phyloP scores from a whole-genome alignment of 2,888 invertebrate genomes.

The Macaria notata region DNA sequence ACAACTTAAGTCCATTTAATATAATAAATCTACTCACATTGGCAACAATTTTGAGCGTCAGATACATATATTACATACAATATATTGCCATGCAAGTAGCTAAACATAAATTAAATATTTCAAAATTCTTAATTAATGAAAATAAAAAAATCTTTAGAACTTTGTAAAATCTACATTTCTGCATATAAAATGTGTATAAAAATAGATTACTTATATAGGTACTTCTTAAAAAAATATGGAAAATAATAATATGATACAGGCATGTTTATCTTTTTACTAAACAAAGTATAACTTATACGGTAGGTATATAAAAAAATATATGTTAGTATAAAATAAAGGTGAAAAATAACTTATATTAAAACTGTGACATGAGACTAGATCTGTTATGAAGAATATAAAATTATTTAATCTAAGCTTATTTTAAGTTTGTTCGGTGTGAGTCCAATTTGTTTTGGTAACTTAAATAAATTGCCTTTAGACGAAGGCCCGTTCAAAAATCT shows the following conservation, averaged over 20 bases:
- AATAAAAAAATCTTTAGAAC: no score
- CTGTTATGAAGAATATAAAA: conserved; percentile 63
- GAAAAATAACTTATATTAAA: conserved; percentile 74
- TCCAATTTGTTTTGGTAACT: conserved; percentile 52
- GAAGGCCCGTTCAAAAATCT: conserved; percentile 65
- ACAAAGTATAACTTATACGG: no score
- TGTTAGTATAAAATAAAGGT: conserved; percentile 23
- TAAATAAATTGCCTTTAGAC: conserved; percentile 38
- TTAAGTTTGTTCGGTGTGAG: conserved; percentile 22
- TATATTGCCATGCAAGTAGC: conserved; percentile 13
- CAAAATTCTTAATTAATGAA: no score
- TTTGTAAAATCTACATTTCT: no score
- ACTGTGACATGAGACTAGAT: conserved; percentile 81
- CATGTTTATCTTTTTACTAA: no score
- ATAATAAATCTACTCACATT: conserved; percentile 7
- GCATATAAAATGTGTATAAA: no score
- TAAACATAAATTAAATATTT: neutral
- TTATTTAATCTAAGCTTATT: conserved; percentile 26
- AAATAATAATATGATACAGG: no score
- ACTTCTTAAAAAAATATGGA: no score
- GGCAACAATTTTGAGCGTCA: conserved; percentile 21
- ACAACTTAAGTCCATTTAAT: conserved; percentile 5
- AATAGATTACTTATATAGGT: no score
- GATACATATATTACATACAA: conserved; percentile 17
- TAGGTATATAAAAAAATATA: no score